Evolutionary conservation across 1,140 invertebrate species (phyloP).

Genomic region (Ceratina calcarata): DNA sequence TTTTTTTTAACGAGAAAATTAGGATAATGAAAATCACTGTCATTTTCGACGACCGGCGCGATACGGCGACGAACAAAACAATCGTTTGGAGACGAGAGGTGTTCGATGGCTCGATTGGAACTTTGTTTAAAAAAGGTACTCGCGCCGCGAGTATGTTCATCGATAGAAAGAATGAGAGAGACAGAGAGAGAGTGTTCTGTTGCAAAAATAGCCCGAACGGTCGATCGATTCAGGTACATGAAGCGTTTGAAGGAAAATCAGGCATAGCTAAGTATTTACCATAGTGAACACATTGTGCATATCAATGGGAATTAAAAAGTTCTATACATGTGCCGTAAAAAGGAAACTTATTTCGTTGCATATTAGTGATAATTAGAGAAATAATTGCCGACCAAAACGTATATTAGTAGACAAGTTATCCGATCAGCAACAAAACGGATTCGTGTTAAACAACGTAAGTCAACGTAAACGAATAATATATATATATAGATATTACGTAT

Average conservation of each 20-base stretch:
- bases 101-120: constrained; percentile 56
- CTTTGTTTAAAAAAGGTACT: constrained; percentile 58
- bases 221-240: constrained; percentile 80
- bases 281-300: constrained; percentile 81
- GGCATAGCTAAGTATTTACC: constrained; percentile 81
- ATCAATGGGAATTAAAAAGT: constrained; percentile 82
- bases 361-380: constrained; percentile 78
- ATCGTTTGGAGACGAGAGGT: constrained; percentile 50
- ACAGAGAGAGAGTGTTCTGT: constrained; percentile 75
- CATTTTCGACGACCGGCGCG: constrained; percentile 12
- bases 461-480: constrained; percentile 71
- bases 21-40: background rate
- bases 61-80: constrained; percentile 43
- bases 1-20: background rate
- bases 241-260: constrained; percentile 80
- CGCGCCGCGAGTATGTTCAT: constrained; percentile 66
- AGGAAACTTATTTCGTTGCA: constrained; percentile 83
- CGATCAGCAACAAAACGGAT: constrained; percentile 76
- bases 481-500: constrained; percentile 37
- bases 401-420: constrained; percentile 73
- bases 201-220: constrained; percentile 79
- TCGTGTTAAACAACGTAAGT: constrained; percentile 74
- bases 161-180: constrained; percentile 67
- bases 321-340: constrained; percentile 86
- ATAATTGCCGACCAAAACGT: constrained; percentile 75